phyloP scores from a whole-genome alignment of 1,140 invertebrate genomes.

The Drosophila setifemur region DNA sequence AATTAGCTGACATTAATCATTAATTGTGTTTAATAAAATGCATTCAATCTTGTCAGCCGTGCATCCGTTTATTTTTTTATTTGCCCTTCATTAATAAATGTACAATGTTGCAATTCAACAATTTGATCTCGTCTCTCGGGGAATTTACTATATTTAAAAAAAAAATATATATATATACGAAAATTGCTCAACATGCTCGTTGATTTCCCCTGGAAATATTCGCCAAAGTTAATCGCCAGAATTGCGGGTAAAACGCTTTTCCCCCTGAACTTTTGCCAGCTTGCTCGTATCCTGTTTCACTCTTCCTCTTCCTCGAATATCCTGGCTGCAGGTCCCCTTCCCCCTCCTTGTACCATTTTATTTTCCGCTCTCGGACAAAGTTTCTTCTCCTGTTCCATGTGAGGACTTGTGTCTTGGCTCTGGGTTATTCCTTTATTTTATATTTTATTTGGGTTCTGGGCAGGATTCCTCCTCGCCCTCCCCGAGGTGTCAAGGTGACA shows the following conservation, averaged over 20 bases:
- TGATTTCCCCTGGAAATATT: not conserved
- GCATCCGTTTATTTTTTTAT: too few species aligned
- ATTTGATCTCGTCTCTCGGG: too few species aligned
- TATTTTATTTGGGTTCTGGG: not conserved
- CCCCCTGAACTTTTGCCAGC: not conserved
- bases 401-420: too few species aligned
- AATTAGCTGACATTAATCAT: too few species aligned
- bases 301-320: not conserved
- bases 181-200: not conserved
- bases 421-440: not conserved
- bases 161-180: not conserved
- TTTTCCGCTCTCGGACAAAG: not conserved
- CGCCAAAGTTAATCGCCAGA: not conserved
- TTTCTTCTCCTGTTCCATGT: not conserved
- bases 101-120: too few species aligned
- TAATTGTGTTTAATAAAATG: too few species aligned
- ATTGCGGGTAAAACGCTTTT: too few species aligned
- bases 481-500: slow-evolving; percentile 35
- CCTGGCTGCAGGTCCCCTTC: too few species aligned
- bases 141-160: not conserved
- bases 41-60: too few species aligned
- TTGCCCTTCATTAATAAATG: too few species aligned
- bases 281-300: not conserved
- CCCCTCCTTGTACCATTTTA: not conserved
- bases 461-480: not conserved